These are phyloP conservation scores for Oncorhynchus keta DNA, from an alignment of 2,113 vertebrate genomes.

Conservation along the genomic window DNA sequence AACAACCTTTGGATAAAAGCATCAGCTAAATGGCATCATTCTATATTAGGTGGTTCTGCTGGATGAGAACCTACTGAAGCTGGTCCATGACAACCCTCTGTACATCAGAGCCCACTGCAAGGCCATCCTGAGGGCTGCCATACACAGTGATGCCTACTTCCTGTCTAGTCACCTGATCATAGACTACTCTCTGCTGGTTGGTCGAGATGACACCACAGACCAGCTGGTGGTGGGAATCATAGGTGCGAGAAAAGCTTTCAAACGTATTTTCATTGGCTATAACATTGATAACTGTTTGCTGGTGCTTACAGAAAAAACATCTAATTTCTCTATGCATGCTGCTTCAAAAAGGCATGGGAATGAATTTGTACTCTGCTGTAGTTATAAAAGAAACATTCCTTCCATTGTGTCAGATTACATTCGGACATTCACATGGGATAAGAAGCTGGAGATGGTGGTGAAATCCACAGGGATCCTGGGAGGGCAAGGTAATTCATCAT, in stretches of 20 bases:
- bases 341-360: neutral
- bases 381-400: neutral
- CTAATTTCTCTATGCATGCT: neutral
- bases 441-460: slow-evolving; percentile 98
- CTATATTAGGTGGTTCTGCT: slow-evolving; percentile 79
- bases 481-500: slow-evolving; percentile 84
- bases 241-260: slow-evolving; percentile 71
- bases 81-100: slow-evolving; percentile 95
- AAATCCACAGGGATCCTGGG: slow-evolving; percentile 98
- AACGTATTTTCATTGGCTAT: neutral
- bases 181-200: slow-evolving; percentile 95
- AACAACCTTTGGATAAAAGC: no score
- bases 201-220: slow-evolving; percentile 88
- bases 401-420: slow-evolving; percentile 85
- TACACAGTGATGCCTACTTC: slow-evolving; percentile 96
- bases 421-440: slow-evolving; percentile 98
- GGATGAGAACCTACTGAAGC: slow-evolving; percentile 96
- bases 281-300: neutral
- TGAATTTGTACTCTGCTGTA: neutral
- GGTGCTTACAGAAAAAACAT: no score
- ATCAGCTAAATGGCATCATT: no score
- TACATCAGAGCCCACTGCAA: slow-evolving; percentile 98
- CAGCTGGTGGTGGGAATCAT: slow-evolving; percentile 98
- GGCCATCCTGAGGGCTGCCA: slow-evolving; percentile 92
- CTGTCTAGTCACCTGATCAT: slow-evolving; percentile 98